Conservation (phyloP, 2,888 invertebrate species). For the Melanostoma scalare region DNA sequence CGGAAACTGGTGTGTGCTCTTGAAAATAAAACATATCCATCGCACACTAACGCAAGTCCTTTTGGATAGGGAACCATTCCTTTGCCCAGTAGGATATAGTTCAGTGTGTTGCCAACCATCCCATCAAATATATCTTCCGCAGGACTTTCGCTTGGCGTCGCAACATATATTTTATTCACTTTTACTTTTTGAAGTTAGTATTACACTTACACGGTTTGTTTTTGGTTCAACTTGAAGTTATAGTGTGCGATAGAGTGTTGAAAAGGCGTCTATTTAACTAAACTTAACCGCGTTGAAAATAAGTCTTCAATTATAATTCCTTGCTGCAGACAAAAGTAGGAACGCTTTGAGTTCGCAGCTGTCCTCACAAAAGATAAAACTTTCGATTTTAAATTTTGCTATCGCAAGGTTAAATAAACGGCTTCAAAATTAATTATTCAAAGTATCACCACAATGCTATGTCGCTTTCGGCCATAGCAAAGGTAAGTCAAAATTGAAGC, state of each 20-base stretch:
- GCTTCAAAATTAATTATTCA: constrained; percentile 86
- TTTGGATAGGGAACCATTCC: constrained; percentile 75
- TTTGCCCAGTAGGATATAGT: constrained; percentile 78
- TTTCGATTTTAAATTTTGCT: constrained; percentile 50
- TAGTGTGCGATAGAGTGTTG: constrained; percentile 13
- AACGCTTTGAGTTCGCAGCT: constrained; percentile 48
- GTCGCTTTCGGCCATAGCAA: constrained; percentile 85
- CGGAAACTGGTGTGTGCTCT: constrained; percentile 59
- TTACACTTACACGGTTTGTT: constrained; percentile 7
- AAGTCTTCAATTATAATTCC: not conserved
- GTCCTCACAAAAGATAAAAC: constrained; percentile 36
- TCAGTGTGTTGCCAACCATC: constrained; percentile 77
- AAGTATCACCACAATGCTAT: constrained; percentile 87
- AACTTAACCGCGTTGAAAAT: not conserved
- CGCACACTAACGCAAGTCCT: constrained; percentile 55
- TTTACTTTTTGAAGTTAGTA: constrained; percentile 65
- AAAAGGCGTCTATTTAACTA: not conserved
- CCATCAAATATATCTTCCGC: constrained; percentile 66
- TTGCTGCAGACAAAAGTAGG: constrained; percentile 11
- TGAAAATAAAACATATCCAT: constrained; percentile 52
- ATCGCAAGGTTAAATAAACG: constrained; percentile 76
- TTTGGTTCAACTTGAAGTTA: constrained; percentile 15
- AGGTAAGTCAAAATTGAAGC: constrained; percentile 83
- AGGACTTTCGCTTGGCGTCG: constrained; percentile 67
- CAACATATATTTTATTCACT: constrained; percentile 61